These are phyloP conservation scores for Hetaerina titia DNA, from an alignment of 2,888 invertebrate species.

Conservation along the genomic window DNA sequence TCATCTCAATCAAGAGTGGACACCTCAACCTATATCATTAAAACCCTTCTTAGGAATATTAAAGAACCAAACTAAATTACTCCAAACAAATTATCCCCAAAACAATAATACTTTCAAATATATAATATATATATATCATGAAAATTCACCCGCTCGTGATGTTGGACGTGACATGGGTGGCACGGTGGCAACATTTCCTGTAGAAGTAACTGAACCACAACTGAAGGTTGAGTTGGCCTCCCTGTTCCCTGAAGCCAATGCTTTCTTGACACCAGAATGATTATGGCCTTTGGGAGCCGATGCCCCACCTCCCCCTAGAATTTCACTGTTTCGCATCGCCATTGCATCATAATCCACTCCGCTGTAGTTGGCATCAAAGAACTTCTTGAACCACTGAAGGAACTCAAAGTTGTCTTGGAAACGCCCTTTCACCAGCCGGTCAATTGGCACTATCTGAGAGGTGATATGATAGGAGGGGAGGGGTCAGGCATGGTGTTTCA, in stretches of 20 bases:
- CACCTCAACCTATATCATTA: background rate
- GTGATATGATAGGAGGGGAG: slow-evolving; percentile 42
- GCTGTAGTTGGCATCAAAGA: slow-evolving; percentile 99
- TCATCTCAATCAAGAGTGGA: background rate
- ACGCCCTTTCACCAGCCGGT: slow-evolving; percentile 97
- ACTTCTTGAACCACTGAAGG: slow-evolving; percentile 99
- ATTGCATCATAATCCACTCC: slow-evolving; percentile 96
- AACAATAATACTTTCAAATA: slow-evolving; percentile 9
- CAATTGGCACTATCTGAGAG: slow-evolving; percentile 93
- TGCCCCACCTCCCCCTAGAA: slow-evolving; percentile 88
- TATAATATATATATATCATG: background rate
- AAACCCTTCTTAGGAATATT: background rate
- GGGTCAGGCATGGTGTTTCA: slow-evolving; percentile 43
- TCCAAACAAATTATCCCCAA: slow-evolving; percentile 7
- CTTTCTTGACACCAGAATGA: slow-evolving; percentile 41
- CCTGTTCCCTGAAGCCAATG: slow-evolving; percentile 40
- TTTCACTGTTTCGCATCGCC: slow-evolving; percentile 90
- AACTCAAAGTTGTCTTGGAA: slow-evolving; percentile 99
- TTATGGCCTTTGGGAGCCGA: slow-evolving; percentile 79
- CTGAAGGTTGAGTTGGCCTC: slow-evolving; percentile 11
- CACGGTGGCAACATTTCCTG: slow-evolving; percentile 62
- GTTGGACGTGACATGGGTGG: slow-evolving; percentile 46
- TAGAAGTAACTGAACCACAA: slow-evolving; percentile 6
- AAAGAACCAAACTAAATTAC: background rate
- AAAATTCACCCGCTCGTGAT: slow-evolving; percentile 61